Conservation (phyloP, 2,113 vertebrate species). For the Zeus faber region DNA sequence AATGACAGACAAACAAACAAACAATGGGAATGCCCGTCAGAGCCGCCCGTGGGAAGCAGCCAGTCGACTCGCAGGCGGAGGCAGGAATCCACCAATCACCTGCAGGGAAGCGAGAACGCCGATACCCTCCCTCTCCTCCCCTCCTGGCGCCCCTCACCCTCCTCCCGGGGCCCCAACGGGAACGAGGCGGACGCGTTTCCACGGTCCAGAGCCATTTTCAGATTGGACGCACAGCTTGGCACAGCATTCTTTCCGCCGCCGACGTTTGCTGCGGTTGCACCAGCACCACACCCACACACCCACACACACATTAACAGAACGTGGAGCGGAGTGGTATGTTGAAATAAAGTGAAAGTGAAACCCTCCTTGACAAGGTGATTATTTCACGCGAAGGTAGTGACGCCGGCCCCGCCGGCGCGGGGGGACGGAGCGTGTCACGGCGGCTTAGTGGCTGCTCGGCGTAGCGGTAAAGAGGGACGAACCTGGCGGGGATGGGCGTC, state of each 20-base stretch:
- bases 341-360: constrained; percentile 29
- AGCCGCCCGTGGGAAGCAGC: neutral
- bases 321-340: neutral
- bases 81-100: neutral
- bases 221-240: too few species aligned
- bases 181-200: neutral
- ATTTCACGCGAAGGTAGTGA: constrained; percentile 37
- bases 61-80: constrained; percentile 1
- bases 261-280: constrained; percentile 13
- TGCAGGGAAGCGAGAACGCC: too few species aligned
- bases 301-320: constrained; percentile 1
- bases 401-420: constrained; percentile 20
- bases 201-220: too few species aligned
- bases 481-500: constrained; percentile 40
- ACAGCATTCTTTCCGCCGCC: neutral
- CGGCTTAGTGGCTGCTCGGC: constrained; percentile 21
- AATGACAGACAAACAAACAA: constrained; percentile 16
- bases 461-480: constrained; percentile 51
- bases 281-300: constrained; percentile 7
- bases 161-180: neutral
- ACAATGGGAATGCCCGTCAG: constrained; percentile 17
- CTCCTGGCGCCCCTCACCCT: neutral
- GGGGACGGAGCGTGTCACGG: constrained; percentile 34
- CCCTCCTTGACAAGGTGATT: constrained; percentile 36
- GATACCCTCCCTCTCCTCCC: too few species aligned